Evolutionary conservation across 1,140 invertebrate species (phyloP).

Genomic region (Chelonus insularis): DNA sequence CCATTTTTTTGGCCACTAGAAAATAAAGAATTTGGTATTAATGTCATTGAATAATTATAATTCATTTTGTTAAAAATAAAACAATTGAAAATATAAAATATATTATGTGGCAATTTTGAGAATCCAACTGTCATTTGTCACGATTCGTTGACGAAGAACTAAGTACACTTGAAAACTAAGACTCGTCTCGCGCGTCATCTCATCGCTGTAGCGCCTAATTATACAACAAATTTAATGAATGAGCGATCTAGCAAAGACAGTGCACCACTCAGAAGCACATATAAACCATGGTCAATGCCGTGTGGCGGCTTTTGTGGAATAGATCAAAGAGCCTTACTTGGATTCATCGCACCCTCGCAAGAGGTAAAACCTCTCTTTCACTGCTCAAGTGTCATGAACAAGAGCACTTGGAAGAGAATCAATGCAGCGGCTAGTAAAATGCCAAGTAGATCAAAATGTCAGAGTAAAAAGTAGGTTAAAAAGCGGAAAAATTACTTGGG

Average conservation of each 20-base stretch:
- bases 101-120: slow-evolving; percentile 24
- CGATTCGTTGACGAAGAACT: slow-evolving; percentile 26
- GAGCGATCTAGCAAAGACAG: slow-evolving; percentile 55
- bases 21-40: background rate
- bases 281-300: slow-evolving; percentile 61
- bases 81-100: background rate
- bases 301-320: slow-evolving; percentile 54
- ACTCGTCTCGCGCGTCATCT: slow-evolving; percentile 23
- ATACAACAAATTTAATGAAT: slow-evolving; percentile 60
- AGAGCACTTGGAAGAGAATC: too few species aligned
- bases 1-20: slow-evolving; percentile 3
- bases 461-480: too few species aligned
- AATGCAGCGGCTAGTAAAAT: too few species aligned
- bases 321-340: slow-evolving; percentile 51
- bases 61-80: background rate
- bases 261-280: slow-evolving; percentile 53
- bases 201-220: slow-evolving; percentile 48
- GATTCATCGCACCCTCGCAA: slow-evolving; percentile 4
- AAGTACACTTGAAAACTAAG: slow-evolving; percentile 18
- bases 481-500: too few species aligned
- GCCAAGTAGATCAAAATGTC: too few species aligned
- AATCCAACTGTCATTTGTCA: slow-evolving; percentile 13
- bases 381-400: too few species aligned
- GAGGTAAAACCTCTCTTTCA: too few species aligned
- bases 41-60: background rate